Evolutionary conservation across 2,888 invertebrate species (phyloP).

Genomic region (Ochropacha duplaris): DNA sequence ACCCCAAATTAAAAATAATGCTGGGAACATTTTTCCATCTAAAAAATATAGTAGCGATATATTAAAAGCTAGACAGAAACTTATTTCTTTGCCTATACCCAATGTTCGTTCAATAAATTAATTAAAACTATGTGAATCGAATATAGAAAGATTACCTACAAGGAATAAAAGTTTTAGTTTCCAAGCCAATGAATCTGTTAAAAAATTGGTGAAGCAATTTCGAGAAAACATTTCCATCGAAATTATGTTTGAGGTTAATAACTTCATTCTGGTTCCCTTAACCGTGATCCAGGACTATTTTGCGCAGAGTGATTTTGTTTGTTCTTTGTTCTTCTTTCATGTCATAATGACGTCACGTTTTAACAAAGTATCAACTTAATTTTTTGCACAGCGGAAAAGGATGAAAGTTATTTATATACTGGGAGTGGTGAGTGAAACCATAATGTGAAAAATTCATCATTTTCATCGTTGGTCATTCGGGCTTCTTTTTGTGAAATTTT

Average conservation of each 20-base stretch:
- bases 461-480: no score
- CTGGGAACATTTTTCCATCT: no score
- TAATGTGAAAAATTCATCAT: no score
- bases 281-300: neutral
- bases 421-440: no score
- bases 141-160: slow-evolving; percentile 30
- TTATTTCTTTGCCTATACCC: slow-evolving; percentile 15
- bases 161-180: slow-evolving; percentile 25
- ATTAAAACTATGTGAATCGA: slow-evolving; percentile 27
- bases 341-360: no score
- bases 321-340: no score
- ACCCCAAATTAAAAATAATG: no score
- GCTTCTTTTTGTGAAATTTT: no score
- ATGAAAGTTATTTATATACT: no score
- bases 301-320: no score
- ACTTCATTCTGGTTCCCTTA: neutral
- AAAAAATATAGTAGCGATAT: neutral
- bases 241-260: neutral
- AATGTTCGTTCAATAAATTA: slow-evolving; percentile 30
- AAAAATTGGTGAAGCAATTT: slow-evolving; percentile 15
- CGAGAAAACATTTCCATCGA: neutral
- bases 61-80: neutral
- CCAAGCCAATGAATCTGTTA: slow-evolving; percentile 18
- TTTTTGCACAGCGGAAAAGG: no score
- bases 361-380: no score